Percentiles rank a stretch among this genome's conserved stretches.
phyloP scores from a whole-genome alignment of 2,888 invertebrate species.

The Cosmia trapezina region DNA sequence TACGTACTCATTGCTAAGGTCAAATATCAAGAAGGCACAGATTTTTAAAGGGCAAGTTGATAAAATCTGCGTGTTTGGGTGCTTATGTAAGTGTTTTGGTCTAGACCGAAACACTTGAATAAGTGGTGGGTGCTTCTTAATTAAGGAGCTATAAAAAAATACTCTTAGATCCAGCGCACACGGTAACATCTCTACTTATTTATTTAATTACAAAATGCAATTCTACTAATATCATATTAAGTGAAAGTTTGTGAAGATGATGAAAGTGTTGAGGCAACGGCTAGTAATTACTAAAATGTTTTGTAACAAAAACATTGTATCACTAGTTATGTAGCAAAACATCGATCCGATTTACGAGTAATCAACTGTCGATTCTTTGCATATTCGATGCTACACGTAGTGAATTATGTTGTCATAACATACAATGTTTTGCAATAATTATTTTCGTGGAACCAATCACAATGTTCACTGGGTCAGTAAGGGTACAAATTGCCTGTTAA shows the following conservation, averaged over 20 bases:
- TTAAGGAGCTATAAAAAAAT: not conserved
- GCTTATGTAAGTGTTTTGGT: no score
- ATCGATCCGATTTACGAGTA: conserved; percentile 10
- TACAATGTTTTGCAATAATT: conserved; percentile 38
- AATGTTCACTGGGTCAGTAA: conserved; percentile 33
- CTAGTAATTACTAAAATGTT: not conserved
- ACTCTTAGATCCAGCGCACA: no score
- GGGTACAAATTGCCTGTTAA: conserved; percentile 28
- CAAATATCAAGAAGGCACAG: conserved; percentile 1
- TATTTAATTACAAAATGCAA: no score
- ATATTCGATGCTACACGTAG: conserved; percentile 23
- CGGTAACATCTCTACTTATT: not conserved
- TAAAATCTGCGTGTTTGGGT: no score
- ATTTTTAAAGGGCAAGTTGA: not conserved
- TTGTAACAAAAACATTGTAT: not conserved
- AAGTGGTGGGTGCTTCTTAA: not conserved
- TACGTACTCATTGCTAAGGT: not conserved
- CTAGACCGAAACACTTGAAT: conserved; percentile 3
- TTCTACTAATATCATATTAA: no score
- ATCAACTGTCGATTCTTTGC: conserved; percentile 27
- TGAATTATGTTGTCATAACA: conserved; percentile 45
- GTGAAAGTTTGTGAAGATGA: no score
- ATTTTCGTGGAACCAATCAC: conserved; percentile 54
- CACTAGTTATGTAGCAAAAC: conserved; percentile 1
- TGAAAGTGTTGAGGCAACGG: no score